Base-by-base conservation (phyloP, 2,888 invertebrate genomes). In the Cylindroiulus punctatus region DNA sequence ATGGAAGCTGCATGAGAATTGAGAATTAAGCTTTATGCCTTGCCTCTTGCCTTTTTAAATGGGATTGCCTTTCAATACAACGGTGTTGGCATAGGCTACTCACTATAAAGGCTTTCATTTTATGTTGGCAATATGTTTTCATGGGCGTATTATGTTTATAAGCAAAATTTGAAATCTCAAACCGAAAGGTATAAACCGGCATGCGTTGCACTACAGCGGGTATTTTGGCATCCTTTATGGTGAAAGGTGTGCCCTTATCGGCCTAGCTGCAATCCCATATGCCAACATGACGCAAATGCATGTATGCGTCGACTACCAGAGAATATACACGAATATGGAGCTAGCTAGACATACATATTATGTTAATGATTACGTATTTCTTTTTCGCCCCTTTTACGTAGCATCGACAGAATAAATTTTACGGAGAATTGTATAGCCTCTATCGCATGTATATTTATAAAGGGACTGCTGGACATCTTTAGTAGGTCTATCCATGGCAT, bases 61-160 rank as follows among this genome's bases (percentile, higher is more conserved):
- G 65, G 65, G 65, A 65, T 65, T 65, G 65, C 65, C 26, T 65
- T 65, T 26, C 26, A 26, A 8, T 65, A 65, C 65, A 65, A 65
- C 65, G 3, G 22, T 65, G 65, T 65, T 65, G 65, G 65, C 65
- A 65, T 65, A 65, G 65, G 65, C 65, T 65, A 65, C 65, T 65
- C 65, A 65, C 65, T n/a, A n/a, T 65, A 65, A 65, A 65, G 65
- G 65, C 65, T 65, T 65, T 65, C 65, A 65, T 42, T 82, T 82
- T 82, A 82, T 82, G 42, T 42, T 82, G n/a, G 82, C 82, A 82
- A 82, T 82, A 82, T 42, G 36, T 82, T 82, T 82, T 82, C 82
- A 82, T 82, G 42, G 42, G 42, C 42, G 42, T 82, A 82, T 82
- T 82, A 65, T 65, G 36, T 82, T 82, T 82, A 82, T 82, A 82